phyloP scores from a whole-genome alignment of 2,113 vertebrate genomes.

The Empidonax traillii region DNA sequence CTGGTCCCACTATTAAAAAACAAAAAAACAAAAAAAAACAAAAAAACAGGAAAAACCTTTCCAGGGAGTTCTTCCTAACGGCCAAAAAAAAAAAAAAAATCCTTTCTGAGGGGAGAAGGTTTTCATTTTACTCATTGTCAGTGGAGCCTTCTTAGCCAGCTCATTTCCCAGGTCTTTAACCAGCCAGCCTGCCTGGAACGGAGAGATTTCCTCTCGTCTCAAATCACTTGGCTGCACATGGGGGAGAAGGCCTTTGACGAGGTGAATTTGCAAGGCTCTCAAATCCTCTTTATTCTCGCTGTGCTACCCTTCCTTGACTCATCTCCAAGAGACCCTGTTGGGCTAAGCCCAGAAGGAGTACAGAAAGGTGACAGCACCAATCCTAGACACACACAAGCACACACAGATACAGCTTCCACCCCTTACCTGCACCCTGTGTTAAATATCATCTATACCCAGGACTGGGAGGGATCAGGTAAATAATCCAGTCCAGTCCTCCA shows the following conservation, averaged over 20 bases:
- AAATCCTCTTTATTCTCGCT: slow-evolving; percentile 3
- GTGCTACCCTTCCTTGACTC: neutral
- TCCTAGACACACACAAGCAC: neutral
- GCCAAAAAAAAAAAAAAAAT: neutral
- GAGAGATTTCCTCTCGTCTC: slow-evolving; percentile 23
- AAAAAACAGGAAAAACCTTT: neutral
- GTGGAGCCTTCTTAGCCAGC: slow-evolving; percentile 15
- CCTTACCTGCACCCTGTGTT: neutral
- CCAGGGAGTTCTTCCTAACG: neutral
- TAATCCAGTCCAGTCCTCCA: neutral
- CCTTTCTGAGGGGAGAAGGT: neutral
- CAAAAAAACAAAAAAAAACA: neutral
- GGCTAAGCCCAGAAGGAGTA: neutral
- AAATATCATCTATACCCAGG: neutral
- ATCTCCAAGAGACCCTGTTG: neutral
- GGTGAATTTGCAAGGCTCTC: slow-evolving; percentile 23
- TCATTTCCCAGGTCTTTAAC: slow-evolving; percentile 48
- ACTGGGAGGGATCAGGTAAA: neutral
- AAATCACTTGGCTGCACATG: slow-evolving; percentile 41
- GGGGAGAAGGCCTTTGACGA: neutral
- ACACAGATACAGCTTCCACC: neutral
- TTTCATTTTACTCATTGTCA: slow-evolving; percentile 34
- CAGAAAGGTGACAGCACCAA: neutral
- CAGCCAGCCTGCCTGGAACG: neutral
- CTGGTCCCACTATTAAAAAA: neutral